Evolutionary conservation across 1,140 invertebrate genomes (phyloP).

Genomic region (Trichonephila clavata): DNA sequence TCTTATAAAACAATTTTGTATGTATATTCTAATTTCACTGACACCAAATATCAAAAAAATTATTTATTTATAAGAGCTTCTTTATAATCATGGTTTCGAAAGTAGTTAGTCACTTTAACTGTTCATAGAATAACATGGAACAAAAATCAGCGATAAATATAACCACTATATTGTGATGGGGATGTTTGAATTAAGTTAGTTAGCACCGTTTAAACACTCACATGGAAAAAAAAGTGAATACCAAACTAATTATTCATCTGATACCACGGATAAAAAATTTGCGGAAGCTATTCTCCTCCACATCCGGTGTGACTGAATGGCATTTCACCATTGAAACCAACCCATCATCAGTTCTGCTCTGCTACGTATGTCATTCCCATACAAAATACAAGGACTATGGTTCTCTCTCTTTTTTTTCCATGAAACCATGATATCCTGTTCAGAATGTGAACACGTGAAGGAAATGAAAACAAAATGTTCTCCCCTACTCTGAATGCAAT

Average conservation of each 20-base stretch:
- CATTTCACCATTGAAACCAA: not conserved
- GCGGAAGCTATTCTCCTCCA: not conserved
- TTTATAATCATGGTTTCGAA: too few species aligned
- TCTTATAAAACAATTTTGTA: too few species aligned
- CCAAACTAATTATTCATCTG: conserved; percentile 5
- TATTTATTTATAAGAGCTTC: too few species aligned
- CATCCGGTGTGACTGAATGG: conserved; percentile 1
- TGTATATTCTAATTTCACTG: too few species aligned
- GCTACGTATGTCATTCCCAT: conserved; percentile 2
- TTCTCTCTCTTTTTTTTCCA: not conserved
- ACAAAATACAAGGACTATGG: not conserved
- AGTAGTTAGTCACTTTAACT: too few species aligned
- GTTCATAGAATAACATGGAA: too few species aligned
- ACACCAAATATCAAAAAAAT: too few species aligned
- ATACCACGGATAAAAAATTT: not conserved
- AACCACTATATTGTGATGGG: too few species aligned
- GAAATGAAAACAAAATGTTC: conserved; percentile 23
- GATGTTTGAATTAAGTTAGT: too few species aligned
- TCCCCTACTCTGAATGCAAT: not conserved
- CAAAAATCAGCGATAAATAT: too few species aligned
- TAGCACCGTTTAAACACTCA: not conserved
- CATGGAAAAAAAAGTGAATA: not conserved
- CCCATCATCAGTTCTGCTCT: conserved; percentile 43
- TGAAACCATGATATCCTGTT: not conserved
- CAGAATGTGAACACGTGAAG: not conserved